Conservation (phyloP, 2,113 vertebrate species). For the Alectura lathami region DNA sequence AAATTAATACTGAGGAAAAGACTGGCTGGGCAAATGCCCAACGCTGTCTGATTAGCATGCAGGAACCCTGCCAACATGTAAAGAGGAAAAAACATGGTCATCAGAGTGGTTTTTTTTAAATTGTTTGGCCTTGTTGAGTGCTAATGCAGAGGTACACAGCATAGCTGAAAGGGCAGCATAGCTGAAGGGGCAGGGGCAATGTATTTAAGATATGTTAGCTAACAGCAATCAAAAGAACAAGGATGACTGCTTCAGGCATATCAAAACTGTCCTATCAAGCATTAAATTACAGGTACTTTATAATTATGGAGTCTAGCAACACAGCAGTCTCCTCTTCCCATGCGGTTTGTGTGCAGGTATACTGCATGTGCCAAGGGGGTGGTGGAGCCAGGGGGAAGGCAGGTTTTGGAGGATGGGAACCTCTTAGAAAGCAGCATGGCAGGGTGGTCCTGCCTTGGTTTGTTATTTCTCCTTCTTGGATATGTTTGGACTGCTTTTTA, state of each 20-base stretch:
- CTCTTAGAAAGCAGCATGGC: background rate
- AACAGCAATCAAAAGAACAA: background rate
- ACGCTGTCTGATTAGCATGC: background rate
- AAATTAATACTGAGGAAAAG: background rate
- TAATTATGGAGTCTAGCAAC: background rate
- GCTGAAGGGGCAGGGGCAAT: background rate
- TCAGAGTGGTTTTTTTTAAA: background rate
- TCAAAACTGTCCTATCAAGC: background rate
- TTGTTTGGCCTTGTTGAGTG: background rate
- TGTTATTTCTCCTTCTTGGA: background rate
- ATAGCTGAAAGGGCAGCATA: background rate
- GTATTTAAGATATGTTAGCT: background rate
- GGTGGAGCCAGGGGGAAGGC: rapidly evolving
- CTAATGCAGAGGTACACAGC: rapidly evolving
- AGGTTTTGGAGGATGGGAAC: background rate
- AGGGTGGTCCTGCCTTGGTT: background rate
- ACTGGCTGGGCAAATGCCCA: background rate
- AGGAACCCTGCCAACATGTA: background rate
- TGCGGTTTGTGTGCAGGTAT: background rate
- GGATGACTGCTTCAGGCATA: background rate
- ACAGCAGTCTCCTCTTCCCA: background rate
- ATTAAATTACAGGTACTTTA: background rate
- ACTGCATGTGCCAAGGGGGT: background rate
- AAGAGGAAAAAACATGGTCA: background rate
- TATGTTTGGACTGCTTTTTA: background rate